phyloP scores from a whole-genome alignment of 2,888 invertebrate species.

The Sisyra nigra region DNA sequence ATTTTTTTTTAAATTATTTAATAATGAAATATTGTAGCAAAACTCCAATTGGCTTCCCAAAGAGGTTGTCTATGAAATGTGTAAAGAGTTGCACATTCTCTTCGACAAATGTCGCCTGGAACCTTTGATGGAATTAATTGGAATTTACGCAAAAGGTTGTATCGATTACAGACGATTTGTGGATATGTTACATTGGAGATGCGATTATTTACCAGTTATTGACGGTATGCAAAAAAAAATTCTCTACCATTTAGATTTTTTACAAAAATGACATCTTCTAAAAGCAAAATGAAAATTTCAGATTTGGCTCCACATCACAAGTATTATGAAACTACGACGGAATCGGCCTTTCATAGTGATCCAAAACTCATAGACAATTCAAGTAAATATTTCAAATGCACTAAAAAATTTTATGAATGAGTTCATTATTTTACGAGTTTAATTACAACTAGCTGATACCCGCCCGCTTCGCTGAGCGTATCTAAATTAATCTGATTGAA shows the following conservation, averaged over 20 bases:
- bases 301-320: slow-evolving; percentile 18
- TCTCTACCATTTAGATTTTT: too few relatives aligned
- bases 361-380: slow-evolving; percentile 20
- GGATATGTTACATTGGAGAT: slow-evolving; percentile 29
- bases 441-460: too few relatives aligned
- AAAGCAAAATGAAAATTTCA: slow-evolving; percentile 12
- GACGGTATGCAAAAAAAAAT: slow-evolving; percentile 18
- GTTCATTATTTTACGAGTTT: too few relatives aligned
- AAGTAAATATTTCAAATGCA: slow-evolving; percentile 13
- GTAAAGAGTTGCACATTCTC: slow-evolving; percentile 26
- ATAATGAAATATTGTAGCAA: slow-evolving; percentile 19
- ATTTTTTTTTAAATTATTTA: too few relatives aligned
- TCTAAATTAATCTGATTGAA: too few relatives aligned
- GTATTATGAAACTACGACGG: slow-evolving; percentile 20
- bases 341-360: slow-evolving; percentile 19
- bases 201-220: slow-evolving; percentile 28
- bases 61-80: slow-evolving; percentile 28
- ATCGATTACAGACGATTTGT: slow-evolving; percentile 35
- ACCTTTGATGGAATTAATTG: slow-evolving; percentile 29
- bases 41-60: slow-evolving; percentile 31
- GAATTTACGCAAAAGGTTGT: slow-evolving; percentile 28
- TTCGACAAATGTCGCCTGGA: slow-evolving; percentile 33
- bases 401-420: too few relatives aligned
- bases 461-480: too few relatives aligned
- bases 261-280: too few relatives aligned